Evolutionary conservation across 2,888 invertebrate species (phyloP), one percentile per base, ranked within the genome.

Genomic region (Heteropelma amictum): DNA sequence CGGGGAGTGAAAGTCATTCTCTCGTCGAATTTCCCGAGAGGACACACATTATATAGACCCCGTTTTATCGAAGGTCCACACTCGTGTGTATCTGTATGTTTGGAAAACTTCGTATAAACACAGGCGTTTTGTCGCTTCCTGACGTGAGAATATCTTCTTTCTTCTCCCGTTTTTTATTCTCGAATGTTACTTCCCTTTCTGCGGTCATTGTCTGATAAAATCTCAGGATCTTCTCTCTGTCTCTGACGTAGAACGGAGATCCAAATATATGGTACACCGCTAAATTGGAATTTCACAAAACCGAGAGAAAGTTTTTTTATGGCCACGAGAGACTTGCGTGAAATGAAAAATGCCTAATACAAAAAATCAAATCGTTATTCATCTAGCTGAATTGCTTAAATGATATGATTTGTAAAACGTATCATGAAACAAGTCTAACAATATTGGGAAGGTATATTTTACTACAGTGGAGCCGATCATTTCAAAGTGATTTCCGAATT

Each of bases 11-110:
- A 67, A 75, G 75, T 71, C 75, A 71, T 40, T 75, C 53, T 58
- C 67, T 63, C 70, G 69, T 73, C 65, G 71, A 67, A 70, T 74
- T 75, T 75, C 71, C 75, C 75, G 75, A 49, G 75, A 71, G 75
- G 65, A 75, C 56, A 64, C n/a, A n/a, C 69, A 71, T 71, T 75
- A 71, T 61, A 61, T 53, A 45, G 21, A n/a, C n/a, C 49, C 35
- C 61, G 56, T 61, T 71, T 71, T 49, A 71, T 71, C 42, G 49
- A 74, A 54, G 28, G 21, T 17, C 49, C 26, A 19, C 26, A 21
- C 7, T 3, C 21, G 47, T 47, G 47, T 21, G 3, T 38, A 8
- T 7, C 10, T 26, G 12, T 12, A 14, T 7, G 28, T 17, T 1
- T 14, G 12, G 3, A 14, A 5, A 21, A 17, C 28, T 8, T 5